These are phyloP conservation scores for Eulemur rufifrons DNA, from an alignment of 2,113 vertebrate species.

Conservation along the genomic window DNA sequence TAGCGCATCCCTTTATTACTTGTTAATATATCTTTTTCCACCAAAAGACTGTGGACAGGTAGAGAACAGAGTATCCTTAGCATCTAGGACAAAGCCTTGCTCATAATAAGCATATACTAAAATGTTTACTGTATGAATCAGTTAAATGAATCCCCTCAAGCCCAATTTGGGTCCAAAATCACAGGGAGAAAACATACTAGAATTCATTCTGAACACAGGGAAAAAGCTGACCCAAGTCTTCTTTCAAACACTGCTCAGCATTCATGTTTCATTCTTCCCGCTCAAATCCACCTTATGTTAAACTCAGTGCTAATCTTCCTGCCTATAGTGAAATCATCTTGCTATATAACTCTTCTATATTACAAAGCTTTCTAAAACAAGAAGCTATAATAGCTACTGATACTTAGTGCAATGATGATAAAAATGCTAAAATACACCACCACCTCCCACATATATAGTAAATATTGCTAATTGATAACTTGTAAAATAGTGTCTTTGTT, in stretches of 20 bases:
- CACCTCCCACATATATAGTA: not conserved
- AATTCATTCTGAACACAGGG: not conserved
- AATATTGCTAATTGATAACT: not conserved
- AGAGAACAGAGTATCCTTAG: not conserved
- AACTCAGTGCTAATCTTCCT: not conserved
- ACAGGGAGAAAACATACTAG: not conserved
- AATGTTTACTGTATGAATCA: not conserved
- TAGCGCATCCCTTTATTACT: not conserved
- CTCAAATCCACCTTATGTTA: not conserved
- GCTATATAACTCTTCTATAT: not conserved
- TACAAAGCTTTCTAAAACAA: slow-evolving; percentile 3
- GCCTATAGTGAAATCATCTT: not conserved
- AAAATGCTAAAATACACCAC: not conserved
- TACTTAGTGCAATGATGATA: not conserved
- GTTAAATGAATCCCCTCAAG: not conserved
- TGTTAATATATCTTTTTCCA: not conserved
- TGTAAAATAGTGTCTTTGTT: not conserved
- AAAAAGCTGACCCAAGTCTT: not conserved
- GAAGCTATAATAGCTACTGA: not conserved
- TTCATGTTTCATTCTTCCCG: not conserved
- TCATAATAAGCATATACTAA: not conserved
- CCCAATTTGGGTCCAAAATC: not conserved
- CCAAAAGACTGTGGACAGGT: not conserved
- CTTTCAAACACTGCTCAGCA: slow-evolving; percentile 26
- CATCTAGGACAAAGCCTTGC: not conserved